Percentiles rank a stretch among this genome's conserved stretches.
These are phyloP conservation scores for Megalonaias nervosa DNA, from an alignment of 1,140 invertebrate species.

Conservation along the genomic window DNA sequence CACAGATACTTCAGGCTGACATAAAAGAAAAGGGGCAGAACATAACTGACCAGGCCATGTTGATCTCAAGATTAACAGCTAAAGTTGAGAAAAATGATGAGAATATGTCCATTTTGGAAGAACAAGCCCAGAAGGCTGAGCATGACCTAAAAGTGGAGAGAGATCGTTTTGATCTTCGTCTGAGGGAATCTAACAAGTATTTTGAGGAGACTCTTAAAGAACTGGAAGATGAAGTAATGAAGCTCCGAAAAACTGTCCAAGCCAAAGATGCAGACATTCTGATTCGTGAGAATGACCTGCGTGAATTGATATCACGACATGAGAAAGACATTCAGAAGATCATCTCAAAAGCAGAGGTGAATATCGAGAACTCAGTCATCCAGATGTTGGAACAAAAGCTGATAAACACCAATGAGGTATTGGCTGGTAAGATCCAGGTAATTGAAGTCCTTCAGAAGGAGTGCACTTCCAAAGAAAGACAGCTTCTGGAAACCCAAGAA, in stretches of 20 bases:
- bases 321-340: slow-evolving; percentile 64
- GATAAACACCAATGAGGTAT: slow-evolving; percentile 63
- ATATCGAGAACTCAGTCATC: slow-evolving; percentile 63
- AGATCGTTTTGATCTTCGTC: slow-evolving; percentile 60
- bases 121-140: slow-evolving; percentile 57
- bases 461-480: slow-evolving; percentile 56
- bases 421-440: slow-evolving; percentile 64
- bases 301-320: slow-evolving; percentile 61
- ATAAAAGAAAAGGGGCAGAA: slow-evolving; percentile 64
- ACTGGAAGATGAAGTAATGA: slow-evolving; percentile 53
- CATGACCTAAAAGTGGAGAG: slow-evolving; percentile 60
- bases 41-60: slow-evolving; percentile 50
- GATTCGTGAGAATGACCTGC: slow-evolving; percentile 59
- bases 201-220: slow-evolving; percentile 67
- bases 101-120: slow-evolving; percentile 46
- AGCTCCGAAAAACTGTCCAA: slow-evolving; percentile 47
- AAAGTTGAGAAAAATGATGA: slow-evolving; percentile 65
- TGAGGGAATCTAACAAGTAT: slow-evolving; percentile 64
- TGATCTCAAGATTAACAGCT: slow-evolving; percentile 60
- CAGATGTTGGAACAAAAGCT: slow-evolving; percentile 67
- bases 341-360: slow-evolving; percentile 59
- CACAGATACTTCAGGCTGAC: slow-evolving; percentile 60
- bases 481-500: slow-evolving; percentile 53
- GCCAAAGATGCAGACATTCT: slow-evolving; percentile 60
- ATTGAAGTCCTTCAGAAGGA: slow-evolving; percentile 63